These are phyloP conservation scores for Cherax destructor DNA, from an alignment of 1,140 invertebrate genomes.

Conservation along the genomic window DNA sequence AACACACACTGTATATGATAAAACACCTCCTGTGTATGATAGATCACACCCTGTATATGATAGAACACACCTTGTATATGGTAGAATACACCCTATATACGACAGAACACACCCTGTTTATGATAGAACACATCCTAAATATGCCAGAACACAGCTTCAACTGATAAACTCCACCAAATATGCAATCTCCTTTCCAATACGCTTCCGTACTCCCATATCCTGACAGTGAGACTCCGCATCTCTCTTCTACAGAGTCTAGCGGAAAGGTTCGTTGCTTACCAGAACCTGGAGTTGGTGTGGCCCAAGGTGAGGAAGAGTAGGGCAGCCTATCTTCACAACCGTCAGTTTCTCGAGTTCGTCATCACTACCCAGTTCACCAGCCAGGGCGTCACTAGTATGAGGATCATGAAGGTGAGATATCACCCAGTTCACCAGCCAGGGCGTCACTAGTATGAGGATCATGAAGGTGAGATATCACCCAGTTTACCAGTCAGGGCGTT, in stretches of 20 bases:
- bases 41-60: too few relatives aligned
- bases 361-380: constrained; percentile 60
- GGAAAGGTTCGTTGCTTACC: constrained; percentile 58
- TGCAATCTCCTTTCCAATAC: too few relatives aligned
- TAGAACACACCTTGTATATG: too few relatives aligned
- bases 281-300: constrained; percentile 38
- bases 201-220: too few relatives aligned
- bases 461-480: constrained; percentile 50
- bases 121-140: too few relatives aligned
- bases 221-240: too few relatives aligned
- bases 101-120: too few relatives aligned
- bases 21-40: too few relatives aligned
- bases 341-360: constrained; percentile 66
- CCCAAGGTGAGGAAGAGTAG: constrained; percentile 23
- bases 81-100: too few relatives aligned
- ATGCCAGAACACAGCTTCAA: too few relatives aligned
- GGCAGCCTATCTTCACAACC: constrained; percentile 59
- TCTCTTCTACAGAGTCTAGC: constrained; percentile 34
- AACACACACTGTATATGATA: too few relatives aligned
- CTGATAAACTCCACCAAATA: too few relatives aligned
- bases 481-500: not conserved
- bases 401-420: constrained; percentile 63
- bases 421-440: constrained; percentile 53
- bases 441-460: constrained; percentile 39
- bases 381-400: constrained; percentile 27